A percentile compares a stretch with the other conserved stretches of the same genome.
phyloP scores from a whole-genome alignment of 1,140 invertebrate genomes.

The Sweltsa coloradensis region DNA sequence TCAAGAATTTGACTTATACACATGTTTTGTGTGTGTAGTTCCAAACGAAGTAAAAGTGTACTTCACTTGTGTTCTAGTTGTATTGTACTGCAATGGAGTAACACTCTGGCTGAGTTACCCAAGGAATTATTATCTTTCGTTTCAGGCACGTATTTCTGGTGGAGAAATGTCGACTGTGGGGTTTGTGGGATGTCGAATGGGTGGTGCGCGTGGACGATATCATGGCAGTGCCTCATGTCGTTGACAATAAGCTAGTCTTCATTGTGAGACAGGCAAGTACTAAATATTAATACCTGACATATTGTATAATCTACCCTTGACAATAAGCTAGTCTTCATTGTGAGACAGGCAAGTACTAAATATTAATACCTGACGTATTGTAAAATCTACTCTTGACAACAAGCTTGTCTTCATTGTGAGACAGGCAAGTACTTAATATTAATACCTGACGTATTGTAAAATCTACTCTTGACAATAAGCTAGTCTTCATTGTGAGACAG shows the following conservation, averaged over 20 bases:
- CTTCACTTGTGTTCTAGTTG: too few species aligned
- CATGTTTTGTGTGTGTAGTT: too few species aligned
- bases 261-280: conserved; percentile 45
- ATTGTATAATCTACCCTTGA: conserved; percentile 26
- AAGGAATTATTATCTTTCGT: conserved; percentile 18
- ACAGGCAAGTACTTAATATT: conserved; percentile 27
- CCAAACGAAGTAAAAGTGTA: too few species aligned
- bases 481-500: conserved; percentile 43
- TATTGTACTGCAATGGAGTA: neutral
- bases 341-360: neutral
- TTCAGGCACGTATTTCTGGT: conserved; percentile 60
- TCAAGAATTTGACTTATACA: too few species aligned
- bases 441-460: neutral
- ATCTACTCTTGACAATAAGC: conserved; percentile 42
- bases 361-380: conserved; percentile 29
- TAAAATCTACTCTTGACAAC: conserved; percentile 32
- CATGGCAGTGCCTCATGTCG: conserved; percentile 49
- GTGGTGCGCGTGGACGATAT: conserved; percentile 58
- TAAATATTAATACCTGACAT: conserved; percentile 28
- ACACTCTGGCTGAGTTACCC: too few species aligned
- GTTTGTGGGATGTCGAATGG: conserved; percentile 68
- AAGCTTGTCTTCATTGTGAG: conserved; percentile 47
- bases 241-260: conserved; percentile 51
- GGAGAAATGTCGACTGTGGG: conserved; percentile 55
- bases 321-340: conserved; percentile 52